Conservation (phyloP, 2,888 invertebrate species). For the Lingula anatina region DNA sequence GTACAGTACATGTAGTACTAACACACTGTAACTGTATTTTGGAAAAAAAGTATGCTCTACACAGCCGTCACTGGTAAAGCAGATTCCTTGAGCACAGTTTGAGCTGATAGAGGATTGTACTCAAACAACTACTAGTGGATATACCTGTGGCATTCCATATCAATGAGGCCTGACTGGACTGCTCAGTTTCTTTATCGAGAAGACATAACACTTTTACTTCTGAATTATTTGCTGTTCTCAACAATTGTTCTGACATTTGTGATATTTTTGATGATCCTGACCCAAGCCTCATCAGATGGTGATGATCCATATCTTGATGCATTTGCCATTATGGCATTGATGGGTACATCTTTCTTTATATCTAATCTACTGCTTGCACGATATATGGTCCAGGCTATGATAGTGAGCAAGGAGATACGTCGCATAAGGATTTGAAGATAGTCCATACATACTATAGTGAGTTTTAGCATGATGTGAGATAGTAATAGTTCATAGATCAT, state of each 20-base stretch:
- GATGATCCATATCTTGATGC: constrained; percentile 18
- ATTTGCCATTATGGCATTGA: constrained; percentile 24
- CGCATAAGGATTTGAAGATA: neutral
- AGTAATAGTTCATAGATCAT: too few species aligned
- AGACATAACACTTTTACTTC: constrained; percentile 36
- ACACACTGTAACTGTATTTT: too few species aligned
- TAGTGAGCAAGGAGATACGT: constrained; percentile 29
- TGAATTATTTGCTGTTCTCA: constrained; percentile 46
- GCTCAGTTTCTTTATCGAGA: constrained; percentile 36
- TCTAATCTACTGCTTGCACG: constrained; percentile 40
- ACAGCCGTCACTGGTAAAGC: too few species aligned
- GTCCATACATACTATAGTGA: too few species aligned
- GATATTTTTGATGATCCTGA: constrained; percentile 31
- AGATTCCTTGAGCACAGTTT: too few species aligned
- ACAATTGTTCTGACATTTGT: constrained; percentile 25
- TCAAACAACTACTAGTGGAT: too few species aligned
- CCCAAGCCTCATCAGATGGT: constrained; percentile 23
- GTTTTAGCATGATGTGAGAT: too few species aligned
- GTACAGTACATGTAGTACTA: too few species aligned
- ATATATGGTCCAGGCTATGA: constrained; percentile 39
- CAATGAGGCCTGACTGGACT: constrained; percentile 35
- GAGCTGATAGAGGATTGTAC: too few species aligned
- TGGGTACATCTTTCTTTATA: constrained; percentile 39
- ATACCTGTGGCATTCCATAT: too few species aligned
- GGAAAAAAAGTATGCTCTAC: too few species aligned